These are phyloP conservation scores for Castor canadensis DNA, from an alignment of 2,113 vertebrate species.

Conservation along the genomic window DNA sequence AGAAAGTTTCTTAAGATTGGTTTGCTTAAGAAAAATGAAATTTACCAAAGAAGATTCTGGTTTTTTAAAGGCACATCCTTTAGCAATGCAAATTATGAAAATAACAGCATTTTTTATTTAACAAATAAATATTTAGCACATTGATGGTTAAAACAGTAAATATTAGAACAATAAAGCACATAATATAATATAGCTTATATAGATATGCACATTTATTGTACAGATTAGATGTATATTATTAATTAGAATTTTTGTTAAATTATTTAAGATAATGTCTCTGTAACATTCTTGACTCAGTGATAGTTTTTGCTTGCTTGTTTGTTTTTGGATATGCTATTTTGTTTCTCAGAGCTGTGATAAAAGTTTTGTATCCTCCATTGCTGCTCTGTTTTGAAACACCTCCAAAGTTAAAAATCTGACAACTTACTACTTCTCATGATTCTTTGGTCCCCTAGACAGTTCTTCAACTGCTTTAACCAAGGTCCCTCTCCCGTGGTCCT, in stretches of 20 bases:
- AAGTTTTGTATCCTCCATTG: not conserved
- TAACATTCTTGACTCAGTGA: not conserved
- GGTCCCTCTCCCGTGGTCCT: no score
- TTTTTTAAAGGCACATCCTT: not conserved
- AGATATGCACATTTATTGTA: not conserved
- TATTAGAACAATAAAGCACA: not conserved
- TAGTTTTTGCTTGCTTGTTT: no score
- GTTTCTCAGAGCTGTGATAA: not conserved
- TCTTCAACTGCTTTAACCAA: not conserved
- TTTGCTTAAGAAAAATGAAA: not conserved
- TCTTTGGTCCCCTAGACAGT: not conserved
- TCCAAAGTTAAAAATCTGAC: not conserved
- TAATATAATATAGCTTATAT: not conserved
- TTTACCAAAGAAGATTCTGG: not conserved
- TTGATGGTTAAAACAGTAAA: no score
- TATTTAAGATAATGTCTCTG: not conserved
- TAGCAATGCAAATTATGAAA: not conserved
- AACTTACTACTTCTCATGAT: not conserved
- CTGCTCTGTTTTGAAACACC: not conserved
- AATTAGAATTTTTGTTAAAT: not conserved
- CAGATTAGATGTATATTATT: not conserved
- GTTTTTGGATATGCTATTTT: no score
- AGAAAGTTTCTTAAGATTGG: not conserved
- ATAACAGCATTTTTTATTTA: not conserved
- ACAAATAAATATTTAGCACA: not conserved